These are phyloP conservation scores for Musca domestica DNA, from an alignment of 1,140 invertebrate species.

Conservation along the genomic window DNA sequence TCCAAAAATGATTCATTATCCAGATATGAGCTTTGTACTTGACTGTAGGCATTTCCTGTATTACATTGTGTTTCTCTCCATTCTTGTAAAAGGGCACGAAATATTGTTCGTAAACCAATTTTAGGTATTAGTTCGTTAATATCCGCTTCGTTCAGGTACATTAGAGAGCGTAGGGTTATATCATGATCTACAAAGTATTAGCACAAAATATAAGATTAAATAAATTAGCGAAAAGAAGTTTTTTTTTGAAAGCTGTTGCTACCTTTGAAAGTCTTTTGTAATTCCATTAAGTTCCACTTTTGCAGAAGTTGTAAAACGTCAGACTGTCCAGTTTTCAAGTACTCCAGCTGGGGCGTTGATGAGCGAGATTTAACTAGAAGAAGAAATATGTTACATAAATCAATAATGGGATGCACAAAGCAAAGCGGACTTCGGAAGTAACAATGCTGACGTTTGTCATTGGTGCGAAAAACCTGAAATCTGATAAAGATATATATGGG, in stretches of 20 bases:
- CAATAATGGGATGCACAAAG: too few species aligned
- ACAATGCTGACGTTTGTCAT: too few species aligned
- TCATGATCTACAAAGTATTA: neutral
- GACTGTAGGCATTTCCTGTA: neutral
- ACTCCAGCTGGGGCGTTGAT: constrained; percentile 1
- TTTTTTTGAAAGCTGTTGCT: neutral
- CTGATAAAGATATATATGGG: too few species aligned
- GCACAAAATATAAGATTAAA: neutral
- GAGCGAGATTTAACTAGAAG: constrained; percentile 12
- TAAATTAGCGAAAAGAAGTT: too few species aligned
- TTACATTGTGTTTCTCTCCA: constrained; percentile 22
- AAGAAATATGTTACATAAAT: too few species aligned
- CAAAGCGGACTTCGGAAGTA: too few species aligned
- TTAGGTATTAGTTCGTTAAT: constrained; percentile 30
- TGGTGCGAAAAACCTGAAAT: too few species aligned
- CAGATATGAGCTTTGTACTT: too few species aligned
- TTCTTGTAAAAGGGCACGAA: constrained; percentile 24
- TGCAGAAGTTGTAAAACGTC: neutral
- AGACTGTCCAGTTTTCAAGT: neutral
- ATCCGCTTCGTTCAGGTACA: constrained; percentile 25
- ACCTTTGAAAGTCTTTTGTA: constrained; percentile 10
- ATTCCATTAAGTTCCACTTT: constrained; percentile 13
- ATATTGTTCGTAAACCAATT: constrained; percentile 30
- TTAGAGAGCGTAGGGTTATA: neutral
- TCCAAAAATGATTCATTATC: constrained; percentile 12